Base-by-base conservation (phyloP, 2,888 invertebrate genomes). In the Abscondita cerata region DNA sequence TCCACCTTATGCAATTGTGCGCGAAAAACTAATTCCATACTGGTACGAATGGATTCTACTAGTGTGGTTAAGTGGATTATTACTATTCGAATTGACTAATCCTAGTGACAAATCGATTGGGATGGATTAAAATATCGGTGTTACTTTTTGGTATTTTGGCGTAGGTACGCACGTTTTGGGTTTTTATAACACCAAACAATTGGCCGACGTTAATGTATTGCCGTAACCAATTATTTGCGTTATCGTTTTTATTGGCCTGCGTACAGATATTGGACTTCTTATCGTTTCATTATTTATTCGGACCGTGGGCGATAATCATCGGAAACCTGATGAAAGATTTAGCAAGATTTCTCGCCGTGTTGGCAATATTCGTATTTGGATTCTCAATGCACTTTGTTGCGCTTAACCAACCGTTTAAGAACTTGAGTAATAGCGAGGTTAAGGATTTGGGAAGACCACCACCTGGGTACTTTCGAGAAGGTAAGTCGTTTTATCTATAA, bases 301-400 rank as follows among this genome's bases (percentile, higher is more conserved):
- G 99, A 47, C 99, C 99, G 0, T 99, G 99, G 99, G 98, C 98
- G 31, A 99, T 99, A 77, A 99, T 99, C 79, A 99, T 99, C 75
- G 94, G 98, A 16, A 93, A 95, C 80, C 84, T 95, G 57, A 91
- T 95, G 88, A 95, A 95, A 80, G 96, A 97, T 81, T 84, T 97
- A 71, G 94, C 94, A n/a, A 86, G 96, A 76, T 99, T 99, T 81
- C 86, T 99, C 66, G 98, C 98, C 47, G 98, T 99, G 18, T 83
- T 99, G 76, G 92, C 95, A 31, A 96, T 99, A 80, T 99, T 99
- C 82, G 95, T 99, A 71, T 92, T 97, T 73, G 99, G 99, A 62
- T 99, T 99, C 82, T 98, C 98, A 1, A 93, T 99, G 89, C 94
- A 95, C 75, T 92, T 95, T 70, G 95, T 97, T 31, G 95, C 98